Base-by-base conservation (phyloP, 2,797 vertebrate genomes). In the Xenops minutus region DNA sequence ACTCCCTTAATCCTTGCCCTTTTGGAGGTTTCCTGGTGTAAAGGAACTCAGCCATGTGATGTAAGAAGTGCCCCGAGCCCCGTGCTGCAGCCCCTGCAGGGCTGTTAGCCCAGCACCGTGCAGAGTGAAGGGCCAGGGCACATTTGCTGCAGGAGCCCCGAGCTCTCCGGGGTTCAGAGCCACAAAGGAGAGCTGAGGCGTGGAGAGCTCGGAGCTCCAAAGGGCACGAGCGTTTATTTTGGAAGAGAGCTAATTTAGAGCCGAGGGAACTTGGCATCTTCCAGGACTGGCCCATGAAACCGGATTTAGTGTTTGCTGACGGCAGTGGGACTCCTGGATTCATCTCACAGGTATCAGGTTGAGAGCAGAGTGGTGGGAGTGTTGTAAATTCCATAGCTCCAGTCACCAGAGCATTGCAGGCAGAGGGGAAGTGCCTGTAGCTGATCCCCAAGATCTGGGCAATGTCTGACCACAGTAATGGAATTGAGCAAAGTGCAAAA, bases 131-230 rank as follows among this genome's bases (percentile, higher is more conserved):
- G 30, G 78, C 21, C 87, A 37, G 7, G 2, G 2, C 5, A 18
- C 24, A 14, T 12, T 30, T 1, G 39, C 54, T 44, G 82, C 41
- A 21, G 26, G 4, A 5, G 61, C 49, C 56, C 22, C 0, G 72
- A 52, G 80, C n/a, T 84, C 6, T n/a, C 4, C 0, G 2, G 23
- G 80, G 46, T 44, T 29, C 43, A 2, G 68, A 27, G 27, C 68
- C 52, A 5, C 12, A 16, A 4, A 4, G 6, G n/a, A 30, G 43
- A 72, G 55, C 78, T 48, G 59, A 39, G 43, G 61, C 0, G 0
- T 37, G 30, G 52, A 18, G 7, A 27, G 2, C 7, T 7, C 68
- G 15, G 52, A 66, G 44, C 34, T 55, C 63, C 73, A 41, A 85
- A 77, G 61, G 61, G 64, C 90, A 88, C 59, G 51, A 34, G 4